A percentile compares a stretch with the other conserved stretches of the same genome.
phyloP scores from a whole-genome alignment of 2,888 invertebrate species.

The Crioceris asparagi region DNA sequence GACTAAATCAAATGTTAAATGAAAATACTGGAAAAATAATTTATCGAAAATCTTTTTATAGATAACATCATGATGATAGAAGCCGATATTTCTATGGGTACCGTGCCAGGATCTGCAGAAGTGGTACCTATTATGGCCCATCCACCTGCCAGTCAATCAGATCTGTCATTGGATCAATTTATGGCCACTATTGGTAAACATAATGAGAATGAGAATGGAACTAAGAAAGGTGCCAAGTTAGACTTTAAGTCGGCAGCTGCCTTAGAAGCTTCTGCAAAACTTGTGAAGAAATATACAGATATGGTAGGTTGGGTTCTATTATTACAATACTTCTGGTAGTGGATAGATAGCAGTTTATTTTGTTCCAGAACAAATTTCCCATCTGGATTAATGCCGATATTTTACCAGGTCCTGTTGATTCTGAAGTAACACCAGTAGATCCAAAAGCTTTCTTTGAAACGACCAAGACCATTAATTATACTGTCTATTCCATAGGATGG shows the following conservation, averaged over 20 bases:
- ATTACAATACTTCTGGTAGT: slow-evolving; percentile 21
- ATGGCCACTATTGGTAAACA: slow-evolving; percentile 30
- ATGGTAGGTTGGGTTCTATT: slow-evolving; percentile 36
- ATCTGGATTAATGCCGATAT: slow-evolving; percentile 87
- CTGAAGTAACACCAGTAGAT: slow-evolving; percentile 50
- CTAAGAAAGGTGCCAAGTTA: slow-evolving; percentile 67
- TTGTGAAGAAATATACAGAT: too few species aligned
- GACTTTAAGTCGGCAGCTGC: slow-evolving; percentile 78
- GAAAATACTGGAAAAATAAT: too few species aligned
- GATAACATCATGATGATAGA: slow-evolving; percentile 60
- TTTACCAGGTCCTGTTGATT: slow-evolving; percentile 59
- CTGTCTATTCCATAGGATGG: slow-evolving; percentile 70
- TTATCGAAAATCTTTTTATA: too few species aligned
- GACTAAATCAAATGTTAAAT: too few species aligned
- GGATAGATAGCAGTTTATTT: neutral
- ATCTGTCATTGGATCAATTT: slow-evolving; percentile 66
- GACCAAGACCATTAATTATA: slow-evolving; percentile 47
- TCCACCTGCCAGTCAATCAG: slow-evolving; percentile 61
- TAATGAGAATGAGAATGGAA: neutral
- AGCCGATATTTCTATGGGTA: slow-evolving; percentile 71
- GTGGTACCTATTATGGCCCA: slow-evolving; percentile 77
- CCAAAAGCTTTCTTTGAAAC: slow-evolving; percentile 49
- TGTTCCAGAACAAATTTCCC: slow-evolving; percentile 54
- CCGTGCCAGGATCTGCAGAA: slow-evolving; percentile 36
- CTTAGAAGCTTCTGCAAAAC: slow-evolving; percentile 50